These are phyloP conservation scores for Peromyscus leucopus DNA, from an alignment of 2,113 vertebrate genomes.

Conservation along the genomic window DNA sequence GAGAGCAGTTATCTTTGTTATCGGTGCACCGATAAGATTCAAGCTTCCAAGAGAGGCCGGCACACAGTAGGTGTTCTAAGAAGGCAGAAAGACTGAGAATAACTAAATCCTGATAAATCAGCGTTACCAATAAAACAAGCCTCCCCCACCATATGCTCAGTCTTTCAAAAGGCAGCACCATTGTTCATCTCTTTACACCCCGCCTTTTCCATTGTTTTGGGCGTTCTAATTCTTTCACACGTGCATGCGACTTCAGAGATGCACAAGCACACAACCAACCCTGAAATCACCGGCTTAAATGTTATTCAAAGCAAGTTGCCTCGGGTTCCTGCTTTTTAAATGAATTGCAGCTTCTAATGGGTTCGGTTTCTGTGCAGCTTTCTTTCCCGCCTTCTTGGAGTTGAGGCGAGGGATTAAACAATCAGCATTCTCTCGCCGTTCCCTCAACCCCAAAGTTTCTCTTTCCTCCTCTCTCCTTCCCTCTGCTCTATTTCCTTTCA, in stretches of 20 bases:
- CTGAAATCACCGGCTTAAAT: not conserved
- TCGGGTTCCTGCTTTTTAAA: not conserved
- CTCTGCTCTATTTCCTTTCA: not conserved
- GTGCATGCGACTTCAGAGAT: not conserved
- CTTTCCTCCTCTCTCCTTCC: not conserved
- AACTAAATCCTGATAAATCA: not conserved
- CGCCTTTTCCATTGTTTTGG: slow-evolving; percentile 5
- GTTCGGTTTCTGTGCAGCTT: not conserved
- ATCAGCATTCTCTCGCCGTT: not conserved
- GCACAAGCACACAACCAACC: too few relatives aligned
- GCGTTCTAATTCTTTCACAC: not conserved
- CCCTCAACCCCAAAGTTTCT: not conserved
- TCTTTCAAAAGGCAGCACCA: slow-evolving; percentile 29
- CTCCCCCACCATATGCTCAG: not conserved
- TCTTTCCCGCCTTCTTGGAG: slow-evolving; percentile 77
- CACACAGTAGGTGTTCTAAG: not conserved
- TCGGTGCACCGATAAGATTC: not conserved
- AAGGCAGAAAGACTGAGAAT: not conserved
- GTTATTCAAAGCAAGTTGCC: not conserved
- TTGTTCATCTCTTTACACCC: slow-evolving; percentile 59
- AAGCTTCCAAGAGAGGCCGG: not conserved
- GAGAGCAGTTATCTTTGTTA: slow-evolving; percentile 23
- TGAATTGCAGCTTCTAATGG: not conserved
- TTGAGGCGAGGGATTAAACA: slow-evolving; percentile 2
- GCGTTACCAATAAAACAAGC: not conserved